These are phyloP conservation scores for Panurus biarmicus DNA, from an alignment of 2,113 vertebrate species.

Conservation along the genomic window DNA sequence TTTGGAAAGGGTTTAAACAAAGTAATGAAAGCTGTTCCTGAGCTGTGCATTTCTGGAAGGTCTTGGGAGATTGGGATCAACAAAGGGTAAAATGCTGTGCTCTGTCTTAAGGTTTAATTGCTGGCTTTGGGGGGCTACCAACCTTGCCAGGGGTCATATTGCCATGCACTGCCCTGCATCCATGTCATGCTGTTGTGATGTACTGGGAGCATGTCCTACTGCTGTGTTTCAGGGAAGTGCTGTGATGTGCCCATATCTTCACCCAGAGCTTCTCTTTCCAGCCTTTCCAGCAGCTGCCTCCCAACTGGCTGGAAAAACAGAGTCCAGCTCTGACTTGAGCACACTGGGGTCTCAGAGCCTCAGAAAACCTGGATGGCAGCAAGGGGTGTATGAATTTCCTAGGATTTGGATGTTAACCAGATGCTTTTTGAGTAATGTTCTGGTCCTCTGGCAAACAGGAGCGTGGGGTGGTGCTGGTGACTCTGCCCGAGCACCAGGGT, in stretches of 20 bases:
- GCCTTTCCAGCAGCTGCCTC: background rate
- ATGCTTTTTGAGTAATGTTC: background rate
- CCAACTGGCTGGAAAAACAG: background rate
- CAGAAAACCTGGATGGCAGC: background rate
- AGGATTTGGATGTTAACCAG: background rate
- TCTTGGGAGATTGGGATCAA: background rate
- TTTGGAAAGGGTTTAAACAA: background rate
- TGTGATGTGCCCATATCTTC: background rate
- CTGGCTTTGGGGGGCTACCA: background rate
- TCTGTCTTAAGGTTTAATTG: background rate
- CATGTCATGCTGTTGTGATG: accelerated
- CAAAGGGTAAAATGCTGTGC: background rate
- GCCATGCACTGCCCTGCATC: background rate
- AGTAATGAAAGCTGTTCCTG: background rate
- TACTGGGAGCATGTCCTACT: background rate
- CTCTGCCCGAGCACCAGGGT: accelerated
- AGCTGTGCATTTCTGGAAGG: background rate
- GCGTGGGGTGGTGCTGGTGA: background rate
- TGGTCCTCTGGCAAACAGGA: background rate
- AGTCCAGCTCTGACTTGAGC: accelerated
- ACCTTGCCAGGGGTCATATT: background rate
- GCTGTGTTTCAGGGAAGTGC: background rate
- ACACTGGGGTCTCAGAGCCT: background rate
- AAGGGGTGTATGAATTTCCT: background rate
- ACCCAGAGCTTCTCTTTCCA: background rate